Evolutionary conservation across 2,797 vertebrate genomes (phyloP).

Genomic region (Melanotaenia pygmaea): DNA sequence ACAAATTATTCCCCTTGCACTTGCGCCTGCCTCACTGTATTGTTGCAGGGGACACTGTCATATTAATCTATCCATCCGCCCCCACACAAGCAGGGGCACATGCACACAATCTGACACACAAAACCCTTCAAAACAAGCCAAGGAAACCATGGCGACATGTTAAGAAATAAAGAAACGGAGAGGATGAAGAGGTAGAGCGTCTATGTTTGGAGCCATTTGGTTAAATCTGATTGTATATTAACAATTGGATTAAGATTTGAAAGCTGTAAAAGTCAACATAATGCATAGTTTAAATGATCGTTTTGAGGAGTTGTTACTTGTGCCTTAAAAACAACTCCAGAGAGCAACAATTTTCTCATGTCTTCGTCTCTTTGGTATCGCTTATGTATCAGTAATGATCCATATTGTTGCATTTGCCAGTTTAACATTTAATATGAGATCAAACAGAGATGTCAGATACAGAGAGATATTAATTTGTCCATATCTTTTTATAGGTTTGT

Average conservation of each 20-base stretch:
- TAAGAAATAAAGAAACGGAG: constrained; percentile 36
- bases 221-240: constrained; percentile 70
- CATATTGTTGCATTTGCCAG: constrained; percentile 18
- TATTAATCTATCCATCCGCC: constrained; percentile 36
- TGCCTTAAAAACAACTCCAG: constrained; percentile 35
- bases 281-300: constrained; percentile 53
- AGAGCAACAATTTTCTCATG: constrained; percentile 3
- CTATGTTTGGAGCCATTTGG: constrained; percentile 63
- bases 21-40: constrained; percentile 43
- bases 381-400: constrained; percentile 28
- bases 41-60: constrained; percentile 41
- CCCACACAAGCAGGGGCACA: constrained; percentile 21
- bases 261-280: constrained; percentile 62
- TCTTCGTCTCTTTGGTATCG: constrained; percentile 16
- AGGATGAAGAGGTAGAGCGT: constrained; percentile 26
- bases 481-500: constrained; percentile 55
- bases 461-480: constrained; percentile 51
- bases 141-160: constrained; percentile 56
- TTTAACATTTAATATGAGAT: constrained; percentile 41
- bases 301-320: constrained; percentile 49
- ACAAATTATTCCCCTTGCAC: constrained; percentile 59
- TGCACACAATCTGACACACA: constrained; percentile 28
- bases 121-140: constrained; percentile 22
- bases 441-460: constrained; percentile 34
- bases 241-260: constrained; percentile 74